Conservation (phyloP, 1,140 invertebrate genomes). For the Polypedilum pembai region DNA sequence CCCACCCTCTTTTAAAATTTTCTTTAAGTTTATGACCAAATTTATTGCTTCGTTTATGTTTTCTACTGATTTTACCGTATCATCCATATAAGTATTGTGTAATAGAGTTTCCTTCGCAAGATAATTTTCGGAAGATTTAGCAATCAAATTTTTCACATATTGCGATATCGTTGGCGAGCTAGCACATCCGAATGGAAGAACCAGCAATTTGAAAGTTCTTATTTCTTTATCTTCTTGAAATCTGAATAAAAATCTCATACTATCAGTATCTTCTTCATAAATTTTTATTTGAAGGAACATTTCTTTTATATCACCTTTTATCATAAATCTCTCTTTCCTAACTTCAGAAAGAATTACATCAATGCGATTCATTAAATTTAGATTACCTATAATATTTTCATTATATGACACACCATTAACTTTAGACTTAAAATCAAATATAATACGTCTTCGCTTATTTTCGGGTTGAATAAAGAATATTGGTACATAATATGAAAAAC, state of each 20-base stretch:
- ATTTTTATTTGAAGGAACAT: slow-evolving; percentile 36
- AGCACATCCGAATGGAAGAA: slow-evolving; percentile 31
- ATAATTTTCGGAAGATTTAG: slow-evolving; percentile 31
- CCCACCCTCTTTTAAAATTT: neutral
- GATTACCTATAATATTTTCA: too few relatives aligned
- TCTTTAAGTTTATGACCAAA: neutral
- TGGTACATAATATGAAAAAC: slow-evolving; percentile 34
- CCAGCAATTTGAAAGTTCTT: slow-evolving; percentile 20
- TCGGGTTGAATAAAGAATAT: slow-evolving; percentile 35
- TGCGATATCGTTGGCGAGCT: slow-evolving; percentile 32
- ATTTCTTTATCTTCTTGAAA: neutral
- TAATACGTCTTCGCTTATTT: slow-evolving; percentile 36
- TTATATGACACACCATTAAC: too few relatives aligned
- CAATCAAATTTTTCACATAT: slow-evolving; percentile 34
- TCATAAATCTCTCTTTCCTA: slow-evolving; percentile 33
- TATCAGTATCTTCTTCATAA: slow-evolving; percentile 31
- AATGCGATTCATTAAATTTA: slow-evolving; percentile 3
- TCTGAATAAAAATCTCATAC: slow-evolving; percentile 32
- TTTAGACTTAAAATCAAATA: slow-evolving; percentile 32
- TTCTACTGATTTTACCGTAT: slow-evolving; percentile 31
- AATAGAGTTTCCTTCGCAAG: slow-evolving; percentile 35
- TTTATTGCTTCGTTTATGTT: neutral
- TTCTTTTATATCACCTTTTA: slow-evolving; percentile 36
- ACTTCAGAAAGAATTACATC: slow-evolving; percentile 35
- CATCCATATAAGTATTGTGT: slow-evolving; percentile 41